Percentiles rank a stretch among this genome's conserved stretches.
Conservation (phyloP, 2,888 invertebrate genomes). For the Vanessa cardui region DNA sequence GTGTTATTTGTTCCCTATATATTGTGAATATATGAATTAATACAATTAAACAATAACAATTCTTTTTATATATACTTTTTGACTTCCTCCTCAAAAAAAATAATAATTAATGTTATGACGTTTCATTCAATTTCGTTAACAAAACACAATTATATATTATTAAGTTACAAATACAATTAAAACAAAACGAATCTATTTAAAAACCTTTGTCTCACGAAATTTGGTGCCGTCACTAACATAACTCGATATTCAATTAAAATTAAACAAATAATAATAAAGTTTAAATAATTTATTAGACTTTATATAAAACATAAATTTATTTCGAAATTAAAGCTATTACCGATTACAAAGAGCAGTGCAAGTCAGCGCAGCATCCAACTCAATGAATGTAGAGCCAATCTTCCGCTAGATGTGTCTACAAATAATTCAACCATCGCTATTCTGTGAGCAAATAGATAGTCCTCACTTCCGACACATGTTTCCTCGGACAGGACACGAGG, state of each 20-base stretch:
- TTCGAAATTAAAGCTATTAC: conserved; percentile 8
- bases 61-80: no score
- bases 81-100: no score
- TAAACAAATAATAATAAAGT: no score
- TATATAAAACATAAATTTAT: no score
- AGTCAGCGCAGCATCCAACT: conserved; percentile 29
- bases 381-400: conserved; percentile 42
- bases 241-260: background rate
- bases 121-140: no score
- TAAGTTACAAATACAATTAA: background rate
- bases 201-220: background rate
- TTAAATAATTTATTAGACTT: no score
- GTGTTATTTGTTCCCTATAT: no score
- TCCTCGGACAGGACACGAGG: conserved; percentile 72
- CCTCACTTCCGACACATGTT: conserved; percentile 81
- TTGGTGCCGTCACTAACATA: background rate
- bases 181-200: background rate
- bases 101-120: no score
- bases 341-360: conserved; percentile 23
- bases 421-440: conserved; percentile 75
- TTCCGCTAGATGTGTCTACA: conserved; percentile 52
- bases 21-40: no score
- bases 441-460: conserved; percentile 79
- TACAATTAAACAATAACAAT: no score
- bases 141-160: background rate